Evolutionary conservation across 2,888 invertebrate genomes (phyloP), one percentile per base, ranked within the genome.

Genomic region (Hyposoter dolosus): DNA sequence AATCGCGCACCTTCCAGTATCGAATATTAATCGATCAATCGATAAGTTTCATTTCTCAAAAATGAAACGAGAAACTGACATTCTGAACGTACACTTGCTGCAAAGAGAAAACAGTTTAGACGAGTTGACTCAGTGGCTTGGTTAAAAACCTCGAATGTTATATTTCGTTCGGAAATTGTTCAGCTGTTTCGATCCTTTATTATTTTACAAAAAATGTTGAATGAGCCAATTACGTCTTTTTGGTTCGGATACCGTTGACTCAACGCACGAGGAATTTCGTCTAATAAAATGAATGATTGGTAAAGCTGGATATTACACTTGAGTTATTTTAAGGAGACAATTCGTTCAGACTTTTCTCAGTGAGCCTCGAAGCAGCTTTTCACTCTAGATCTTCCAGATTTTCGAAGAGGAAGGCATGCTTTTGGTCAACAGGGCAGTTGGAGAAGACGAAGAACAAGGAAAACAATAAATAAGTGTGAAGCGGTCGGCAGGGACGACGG

Each of bases 401-500:
- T 10, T 12, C 9, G 9, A 28, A 56, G 56, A 3, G 12, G 23
- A 3, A 4, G 23, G 12, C 4, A 56, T 23, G 56, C 12, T 23
- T 56, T 12, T 12, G 23, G 56, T 19, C 23, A 56, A 12, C 56
- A 15, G 23, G 10, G 23, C 15, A 56, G 10, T 23, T 56, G 56
- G 23, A 60, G 66, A 50, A 32, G 56, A 84, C 17, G n/a, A 50
- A 53, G 79, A 65, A 76, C 53, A 65, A 72, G 65, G 60, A 28
- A 47, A 74, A n/a, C 28, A 43, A 43, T 50, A 68, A 69, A 79
- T 56, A 23, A 17, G 40, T 32, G 78, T 83, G 60, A 80, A 66
- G 80, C 87, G 82, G 79, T 87, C 86, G 89, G 89, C 88, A 80
- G 89, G 88, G n/a, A 88, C 88, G 88, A 87, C 80, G 84, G 87